Percentiles rank a stretch among this genome's conserved stretches.
phyloP scores from a whole-genome alignment of 2,797 vertebrate species.

The Falco concolor region DNA sequence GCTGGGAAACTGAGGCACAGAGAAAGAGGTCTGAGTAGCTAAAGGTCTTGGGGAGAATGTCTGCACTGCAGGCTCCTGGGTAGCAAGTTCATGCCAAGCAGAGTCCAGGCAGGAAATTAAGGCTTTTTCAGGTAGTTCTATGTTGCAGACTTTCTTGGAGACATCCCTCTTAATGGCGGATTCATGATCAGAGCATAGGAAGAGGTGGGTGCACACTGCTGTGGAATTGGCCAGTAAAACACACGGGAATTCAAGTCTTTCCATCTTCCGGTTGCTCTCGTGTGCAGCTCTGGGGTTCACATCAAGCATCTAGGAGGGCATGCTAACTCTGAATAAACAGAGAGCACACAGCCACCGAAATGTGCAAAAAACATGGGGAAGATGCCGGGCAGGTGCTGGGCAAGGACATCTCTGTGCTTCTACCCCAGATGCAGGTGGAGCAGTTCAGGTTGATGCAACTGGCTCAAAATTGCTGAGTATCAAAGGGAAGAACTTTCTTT shows the following conservation, averaged over 20 bases:
- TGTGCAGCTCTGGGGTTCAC: not conserved
- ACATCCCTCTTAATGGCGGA: rapidly evolving
- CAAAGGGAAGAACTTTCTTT: not conserved
- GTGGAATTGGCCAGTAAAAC: not conserved
- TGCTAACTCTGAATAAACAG: not conserved
- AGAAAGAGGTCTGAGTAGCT: not conserved
- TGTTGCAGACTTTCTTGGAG: not conserved
- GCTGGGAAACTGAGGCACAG: slow-evolving; percentile 3
- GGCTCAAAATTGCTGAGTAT: not conserved
- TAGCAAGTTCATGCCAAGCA: not conserved
- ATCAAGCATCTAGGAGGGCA: not conserved
- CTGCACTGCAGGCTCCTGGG: not conserved
- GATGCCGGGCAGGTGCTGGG: not conserved
- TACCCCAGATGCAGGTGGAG: not conserved
- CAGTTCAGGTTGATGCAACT: not conserved
- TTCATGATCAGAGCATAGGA: not conserved
- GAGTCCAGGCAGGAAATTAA: not conserved
- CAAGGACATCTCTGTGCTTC: not conserved
- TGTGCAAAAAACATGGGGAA: not conserved
- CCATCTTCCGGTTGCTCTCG: not conserved
- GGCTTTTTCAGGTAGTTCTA: not conserved
- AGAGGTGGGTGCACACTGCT: not conserved
- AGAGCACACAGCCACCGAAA: not conserved
- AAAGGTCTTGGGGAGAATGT: not conserved
- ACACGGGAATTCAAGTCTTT: not conserved